Evolutionary conservation across 2,888 invertebrate genomes (phyloP), one percentile per base, ranked within the genome.

Genomic region (Pimpla rufipes): DNA sequence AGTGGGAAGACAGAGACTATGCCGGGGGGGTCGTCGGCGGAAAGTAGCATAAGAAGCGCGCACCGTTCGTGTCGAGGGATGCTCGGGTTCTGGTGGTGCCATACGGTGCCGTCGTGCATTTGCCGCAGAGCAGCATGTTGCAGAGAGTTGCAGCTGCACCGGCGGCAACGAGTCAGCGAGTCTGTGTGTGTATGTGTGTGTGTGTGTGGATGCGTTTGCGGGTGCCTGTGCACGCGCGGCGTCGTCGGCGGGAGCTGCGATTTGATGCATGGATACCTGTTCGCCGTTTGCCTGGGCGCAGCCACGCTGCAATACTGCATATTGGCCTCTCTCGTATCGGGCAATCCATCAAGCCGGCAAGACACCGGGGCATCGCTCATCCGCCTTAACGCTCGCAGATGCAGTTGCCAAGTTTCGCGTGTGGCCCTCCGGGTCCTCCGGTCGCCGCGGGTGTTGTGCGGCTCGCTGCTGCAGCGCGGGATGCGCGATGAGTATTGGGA

Each of bases 231-330:
- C 47, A 37, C 37, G 47, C 59, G 47, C 23, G 18, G 55, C 52
- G 67, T 68, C 57, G 68, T 77, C 68, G 68, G 50, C 47, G 57
- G n/a, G 18, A 57, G 59, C 23, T 16, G 50, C 85, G 87, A 87
- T 90, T 90, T 91, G 88, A 92, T 90, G 88, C 89, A 90, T 90
- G 89, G 89, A 87, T 86, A 88, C 87, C 87, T 89, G 89, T 90
- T 90, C 90, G 88, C 90, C 89, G 88, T 87, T 89, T 88, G 47
- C 74, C 74, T 18, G 35, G 23, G 35, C 45, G 16, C 16, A 47
- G 16, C 16, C 16, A 88, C 87, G 86, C 83, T 75, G 89, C 89
- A 88, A 87, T 88, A 89, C 88, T 89, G 90, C 90, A 90, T 91
- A 91, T 92, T 89, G 90, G 90, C 88, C 88, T 57, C 57, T 52